Conservation (phyloP, 1,140 invertebrate genomes). For the Charaxes varanes region DNA sequence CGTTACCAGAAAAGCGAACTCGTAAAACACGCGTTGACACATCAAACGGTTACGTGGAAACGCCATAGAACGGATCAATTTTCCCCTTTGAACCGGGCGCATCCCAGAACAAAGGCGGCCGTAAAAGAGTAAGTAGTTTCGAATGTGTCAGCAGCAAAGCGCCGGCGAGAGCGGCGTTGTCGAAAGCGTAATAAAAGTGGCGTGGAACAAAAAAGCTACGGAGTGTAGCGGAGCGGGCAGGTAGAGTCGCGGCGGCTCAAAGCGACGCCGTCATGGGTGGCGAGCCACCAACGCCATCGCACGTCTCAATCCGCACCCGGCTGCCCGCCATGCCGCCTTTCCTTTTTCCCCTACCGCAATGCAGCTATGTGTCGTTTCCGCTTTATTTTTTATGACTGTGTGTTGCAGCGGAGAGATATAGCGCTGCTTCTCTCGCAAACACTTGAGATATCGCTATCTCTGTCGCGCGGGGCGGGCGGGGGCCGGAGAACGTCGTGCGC, state of each 20-base stretch:
- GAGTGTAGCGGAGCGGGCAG: conserved; percentile 43
- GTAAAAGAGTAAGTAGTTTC: conserved; percentile 67
- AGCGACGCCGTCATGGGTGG: conserved; percentile 81
- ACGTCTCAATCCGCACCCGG: conserved; percentile 65
- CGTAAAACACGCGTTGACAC: conserved; percentile 42
- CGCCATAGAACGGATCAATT: conserved; percentile 54
- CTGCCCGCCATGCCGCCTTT: conserved; percentile 64
- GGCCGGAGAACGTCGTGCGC: conserved; percentile 26
- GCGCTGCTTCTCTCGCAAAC: conserved; percentile 48
- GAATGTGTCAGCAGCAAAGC: conserved; percentile 63
- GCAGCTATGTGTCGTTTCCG: conserved; percentile 74
- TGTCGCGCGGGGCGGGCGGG: conserved; percentile 35
- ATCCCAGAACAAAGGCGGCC: conserved; percentile 53
- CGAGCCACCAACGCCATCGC: conserved; percentile 73
- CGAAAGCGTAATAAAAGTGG: conserved; percentile 67
- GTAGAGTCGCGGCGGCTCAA: conserved; percentile 76
- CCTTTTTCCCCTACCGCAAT: conserved; percentile 74
- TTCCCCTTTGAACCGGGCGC: conserved; percentile 52
- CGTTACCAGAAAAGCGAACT: conserved; percentile 23
- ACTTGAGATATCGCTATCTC: conserved; percentile 41
- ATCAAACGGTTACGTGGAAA: conserved; percentile 54
- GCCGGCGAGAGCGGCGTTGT: conserved; percentile 47
- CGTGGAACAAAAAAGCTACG: conserved; percentile 57
- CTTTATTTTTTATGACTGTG: conserved; percentile 68
- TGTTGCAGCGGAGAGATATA: conserved; percentile 67